Evolutionary conservation across 1,140 invertebrate genomes (phyloP), one percentile per base, ranked within the genome.

Genomic region (Philotrypesis tridentata): DNA sequence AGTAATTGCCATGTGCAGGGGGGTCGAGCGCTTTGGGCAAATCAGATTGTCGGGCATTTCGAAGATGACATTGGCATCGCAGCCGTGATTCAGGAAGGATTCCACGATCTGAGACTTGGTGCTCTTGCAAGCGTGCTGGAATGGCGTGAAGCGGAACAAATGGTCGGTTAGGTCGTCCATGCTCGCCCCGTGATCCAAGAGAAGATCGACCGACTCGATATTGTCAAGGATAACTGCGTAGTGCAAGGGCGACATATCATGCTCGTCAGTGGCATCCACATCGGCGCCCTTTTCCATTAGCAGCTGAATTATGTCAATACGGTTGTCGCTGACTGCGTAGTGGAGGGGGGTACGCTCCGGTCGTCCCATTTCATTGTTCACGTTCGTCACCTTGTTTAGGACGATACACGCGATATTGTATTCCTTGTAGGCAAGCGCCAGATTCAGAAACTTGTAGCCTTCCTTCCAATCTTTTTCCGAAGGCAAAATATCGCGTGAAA

Each of bases 111-210:
- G n/a, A 8, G 11, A 31, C 37, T 55, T 73, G 37, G 40, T 9
- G 17, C 25, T 43, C 2, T 27, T 55, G 21, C 71, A 73, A 11
- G 71, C 71, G 21, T 73, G 43, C 12, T 73, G 71, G 37, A 23
- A 73, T 5, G 71, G 71, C 3, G 71, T 73, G n/a, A 73, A 73
- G 12, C 43, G 37, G 27, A 73, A 73, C 40, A 48, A 9, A 17
- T 55, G n/a, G n/a, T 73, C 71, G 17, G 27, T 29, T 2, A 33
- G 7, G 12, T 37, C 31, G 14, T 70, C 7, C 0, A 31, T 7
- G 12, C 21, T 70, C 2, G 67, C 67, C 31, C 67, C 67, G 31
- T 33, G 17, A 9, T 70, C 67, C 7, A 70, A 6, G 14, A 70
- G 67, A n/a, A 70, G 9, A 12, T 12, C 31, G n/a, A 70, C 67